Conservation (phyloP, 2,888 invertebrate species). For the Panorpa germanica region DNA sequence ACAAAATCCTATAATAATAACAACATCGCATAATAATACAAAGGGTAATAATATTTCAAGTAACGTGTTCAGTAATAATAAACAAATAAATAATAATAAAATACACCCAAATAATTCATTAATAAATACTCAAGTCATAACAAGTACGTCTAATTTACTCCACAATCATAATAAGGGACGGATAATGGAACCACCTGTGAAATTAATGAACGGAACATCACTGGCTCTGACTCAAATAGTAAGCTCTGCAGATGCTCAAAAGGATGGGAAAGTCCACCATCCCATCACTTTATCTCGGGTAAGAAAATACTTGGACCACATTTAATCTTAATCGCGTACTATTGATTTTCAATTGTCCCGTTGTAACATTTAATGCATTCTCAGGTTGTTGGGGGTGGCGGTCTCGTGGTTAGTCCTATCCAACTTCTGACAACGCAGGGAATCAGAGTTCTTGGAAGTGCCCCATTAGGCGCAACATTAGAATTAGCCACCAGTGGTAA, state of each 20-base stretch:
- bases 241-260: neutral
- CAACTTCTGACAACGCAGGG: constrained; percentile 13
- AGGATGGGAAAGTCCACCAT: neutral
- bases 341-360: neutral
- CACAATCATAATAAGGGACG: too few relatives aligned
- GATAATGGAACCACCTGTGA: too few relatives aligned
- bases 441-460: constrained; percentile 15
- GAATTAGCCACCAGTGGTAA: constrained; percentile 15
- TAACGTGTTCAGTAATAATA: too few relatives aligned
- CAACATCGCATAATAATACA: too few relatives aligned
- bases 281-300: constrained; percentile 15
- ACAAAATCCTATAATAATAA: too few relatives aligned
- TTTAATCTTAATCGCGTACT: neutral
- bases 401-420: constrained; percentile 28
- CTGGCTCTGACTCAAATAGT: constrained; percentile 16
- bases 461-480: constrained; percentile 16
- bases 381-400: constrained; percentile 28
- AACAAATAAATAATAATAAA: too few relatives aligned
- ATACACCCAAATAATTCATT: too few relatives aligned
- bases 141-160: too few relatives aligned
- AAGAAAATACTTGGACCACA: neutral
- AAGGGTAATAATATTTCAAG: too few relatives aligned
- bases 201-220: constrained; percentile 14
- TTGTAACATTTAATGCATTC: neutral
- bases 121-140: too few relatives aligned